Evolutionary conservation across 2,797 vertebrate genomes (phyloP).

Genomic region (Poeciliopsis infans): DNA sequence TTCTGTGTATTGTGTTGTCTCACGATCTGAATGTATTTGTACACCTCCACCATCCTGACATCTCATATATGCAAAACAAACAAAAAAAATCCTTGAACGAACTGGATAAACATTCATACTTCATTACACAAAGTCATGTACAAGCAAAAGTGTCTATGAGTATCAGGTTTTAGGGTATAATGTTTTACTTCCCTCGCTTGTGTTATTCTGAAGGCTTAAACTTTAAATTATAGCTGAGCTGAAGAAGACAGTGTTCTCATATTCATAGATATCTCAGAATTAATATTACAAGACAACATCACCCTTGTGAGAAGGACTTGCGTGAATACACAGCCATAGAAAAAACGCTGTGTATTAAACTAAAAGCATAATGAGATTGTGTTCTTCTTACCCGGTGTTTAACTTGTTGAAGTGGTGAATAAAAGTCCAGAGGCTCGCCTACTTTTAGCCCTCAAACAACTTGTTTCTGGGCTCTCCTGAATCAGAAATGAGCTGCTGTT

Average conservation of each 20-base stretch:
- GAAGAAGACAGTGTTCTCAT: conserved; percentile 18
- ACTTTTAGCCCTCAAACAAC: conserved; percentile 55
- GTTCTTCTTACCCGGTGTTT: conserved; percentile 49
- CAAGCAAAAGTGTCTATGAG: conserved; percentile 41
- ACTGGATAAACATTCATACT: conserved; percentile 26
- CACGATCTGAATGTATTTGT: neutral
- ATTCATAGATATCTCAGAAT: conserved; percentile 39
- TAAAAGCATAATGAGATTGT: conserved; percentile 47
- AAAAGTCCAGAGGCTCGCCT: conserved; percentile 69
- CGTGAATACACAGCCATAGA: conserved; percentile 41
- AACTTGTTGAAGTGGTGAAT: conserved; percentile 52
- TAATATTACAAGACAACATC: conserved; percentile 47
- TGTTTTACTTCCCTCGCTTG: conserved; percentile 11
- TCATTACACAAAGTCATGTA: conserved; percentile 54
- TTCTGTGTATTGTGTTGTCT: neutral
- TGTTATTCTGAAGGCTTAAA: conserved; percentile 30
- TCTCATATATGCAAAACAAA: neutral
- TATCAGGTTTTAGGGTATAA: conserved; percentile 38
- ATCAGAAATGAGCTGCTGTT: conserved; percentile 60
- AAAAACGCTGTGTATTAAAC: conserved; percentile 44
- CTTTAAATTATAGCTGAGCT: conserved; percentile 35
- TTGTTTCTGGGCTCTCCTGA: conserved; percentile 57
- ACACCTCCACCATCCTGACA: neutral
- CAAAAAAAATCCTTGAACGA: neutral
- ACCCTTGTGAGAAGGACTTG: conserved; percentile 23